Percentiles rank a stretch among this genome's conserved stretches.
phyloP scores from a whole-genome alignment of 2,888 invertebrate genomes.

The Limnephilus auricula region DNA sequence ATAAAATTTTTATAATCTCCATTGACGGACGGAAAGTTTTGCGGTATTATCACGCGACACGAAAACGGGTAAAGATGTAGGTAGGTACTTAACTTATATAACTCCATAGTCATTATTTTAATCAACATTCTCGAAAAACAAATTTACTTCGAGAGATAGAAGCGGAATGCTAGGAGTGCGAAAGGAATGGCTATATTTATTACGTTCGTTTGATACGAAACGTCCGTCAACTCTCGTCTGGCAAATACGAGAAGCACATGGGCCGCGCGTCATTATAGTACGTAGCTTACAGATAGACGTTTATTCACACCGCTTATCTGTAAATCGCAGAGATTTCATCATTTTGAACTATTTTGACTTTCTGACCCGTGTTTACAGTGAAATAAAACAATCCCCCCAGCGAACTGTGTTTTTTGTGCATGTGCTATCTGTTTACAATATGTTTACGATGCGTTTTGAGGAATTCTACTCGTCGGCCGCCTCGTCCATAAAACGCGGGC shows the following conservation, averaged over 20 bases:
- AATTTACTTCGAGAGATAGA: slow-evolving; percentile 32
- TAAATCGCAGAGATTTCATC: slow-evolving; percentile 42
- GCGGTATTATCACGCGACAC: background rate
- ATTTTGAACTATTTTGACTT: slow-evolving; percentile 46
- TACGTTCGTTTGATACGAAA: background rate
- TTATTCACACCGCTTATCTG: slow-evolving; percentile 52
- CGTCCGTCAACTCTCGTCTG: slow-evolving; percentile 37
- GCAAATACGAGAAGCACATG: slow-evolving; percentile 48
- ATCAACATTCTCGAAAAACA: slow-evolving; percentile 38
- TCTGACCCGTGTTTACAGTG: slow-evolving; percentile 27
- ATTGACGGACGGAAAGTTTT: background rate
- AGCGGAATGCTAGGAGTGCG: slow-evolving; percentile 2
- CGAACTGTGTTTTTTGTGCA: slow-evolving; percentile 45
- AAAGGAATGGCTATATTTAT: slow-evolving; percentile 40
- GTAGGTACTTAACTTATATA: no score
- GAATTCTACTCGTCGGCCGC: slow-evolving; percentile 22
- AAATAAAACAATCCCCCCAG: slow-evolving; percentile 38
- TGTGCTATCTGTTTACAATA: slow-evolving; percentile 2
- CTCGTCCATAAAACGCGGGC: slow-evolving; percentile 57
- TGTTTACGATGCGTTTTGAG: slow-evolving; percentile 51
- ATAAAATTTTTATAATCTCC: background rate
- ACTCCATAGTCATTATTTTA: background rate
- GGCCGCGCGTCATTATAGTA: slow-evolving; percentile 75
- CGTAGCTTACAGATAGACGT: slow-evolving; percentile 76
- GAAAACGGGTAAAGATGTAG: background rate